Evolutionary conservation across 2,113 vertebrate species (phyloP), one percentile per base, ranked within the genome.

Genomic region (Sylvia atricapilla): DNA sequence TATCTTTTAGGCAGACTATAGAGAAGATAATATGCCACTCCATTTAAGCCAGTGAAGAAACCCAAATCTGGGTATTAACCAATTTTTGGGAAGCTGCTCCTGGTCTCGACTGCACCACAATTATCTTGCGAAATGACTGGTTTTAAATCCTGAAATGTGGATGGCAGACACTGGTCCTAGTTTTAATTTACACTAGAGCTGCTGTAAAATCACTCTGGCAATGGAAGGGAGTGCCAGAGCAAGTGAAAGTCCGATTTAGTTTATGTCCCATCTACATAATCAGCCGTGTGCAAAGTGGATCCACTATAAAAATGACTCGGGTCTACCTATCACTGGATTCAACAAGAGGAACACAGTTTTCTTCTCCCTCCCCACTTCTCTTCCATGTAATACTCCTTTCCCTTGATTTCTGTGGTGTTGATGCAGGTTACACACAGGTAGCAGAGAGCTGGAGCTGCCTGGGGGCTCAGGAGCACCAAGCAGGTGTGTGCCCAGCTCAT

Each of bases 1-100:
- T 96, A 89, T 97, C 96, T 96, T 97, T 84, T 64, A 84, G 92
- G 70, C 93, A 95, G 88, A 92, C 96, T 95, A 89, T 21, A 84
- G 91, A 95, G 82, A 77, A 97, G 91, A 93, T 97, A 97, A 95
- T 93, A 88, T 46, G 72, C 87, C 64, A 94, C 66, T 91, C 87
- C 94, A 94, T 97, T 88, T 95, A 95, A 92, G 73, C 59, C 83
- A 87, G 77, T 82, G 80, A 86, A 76, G 89, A 95, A 94, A 47
- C 79, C 58, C 90, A 96, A 96, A 96, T 92, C 91, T 64, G 66
- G 52, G 49, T 92, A 97, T 95, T 89, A 96, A 85, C 80, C 86
- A 94, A 50, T 84, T 86, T 91, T 91, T 94, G 76, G 67, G 58
- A 94, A 96, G 85, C 74, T 91, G 80, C 72, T 88, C 72, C 47